Evolutionary conservation across 2,113 vertebrate genomes (phyloP), one percentile per base, ranked within the genome.

Genomic region (Archilochus colubris): DNA sequence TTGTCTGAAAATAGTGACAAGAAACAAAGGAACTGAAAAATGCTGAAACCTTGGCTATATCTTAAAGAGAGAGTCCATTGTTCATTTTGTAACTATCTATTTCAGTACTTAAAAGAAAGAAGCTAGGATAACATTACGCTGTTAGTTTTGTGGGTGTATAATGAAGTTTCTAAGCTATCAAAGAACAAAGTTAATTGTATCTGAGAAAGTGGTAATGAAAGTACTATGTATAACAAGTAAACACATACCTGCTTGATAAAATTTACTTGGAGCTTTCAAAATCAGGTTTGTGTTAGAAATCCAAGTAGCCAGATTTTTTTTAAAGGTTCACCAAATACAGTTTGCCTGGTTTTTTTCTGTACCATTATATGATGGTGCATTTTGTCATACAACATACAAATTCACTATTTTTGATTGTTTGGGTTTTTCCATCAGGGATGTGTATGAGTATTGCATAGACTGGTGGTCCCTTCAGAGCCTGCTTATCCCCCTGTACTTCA

Each of bases 1-100:
- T 82, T 54, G n/a, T 72, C 69, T 94, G 76, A 78, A 91, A 88
- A 93, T 28, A 90, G n/a, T 36, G 78, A 58, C 54, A 82, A 72
- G 44, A 91, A 88, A 89, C n/a, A 95, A 88, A 90, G 50, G 53
- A 80, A 67, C 51, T 62, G 30, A 74, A 70, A 51, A 92, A 88
- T 43, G 36, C 40, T 86, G 69, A 90, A 83, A 82, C 53, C 44
- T 31, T 72, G 69, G 7, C 12, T 86, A 18, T 93, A 50, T 61
- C 50, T 81, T 94, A 74, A 91, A 91, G 75, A 87, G 55, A 88
- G 61, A 72, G 23, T 64, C 75, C 46, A 55, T 62, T 94, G 82
- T 84, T 95, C 67, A 24, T 82, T 91, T 95, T 33, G 9, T 24
- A 89, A 64, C 83, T 86, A 59, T 82, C 79, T 87, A 36, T 81